Evolutionary conservation across 1,140 invertebrate species (phyloP), one percentile per base, ranked within the genome.

Genomic region (Drosophila guanche): DNA sequence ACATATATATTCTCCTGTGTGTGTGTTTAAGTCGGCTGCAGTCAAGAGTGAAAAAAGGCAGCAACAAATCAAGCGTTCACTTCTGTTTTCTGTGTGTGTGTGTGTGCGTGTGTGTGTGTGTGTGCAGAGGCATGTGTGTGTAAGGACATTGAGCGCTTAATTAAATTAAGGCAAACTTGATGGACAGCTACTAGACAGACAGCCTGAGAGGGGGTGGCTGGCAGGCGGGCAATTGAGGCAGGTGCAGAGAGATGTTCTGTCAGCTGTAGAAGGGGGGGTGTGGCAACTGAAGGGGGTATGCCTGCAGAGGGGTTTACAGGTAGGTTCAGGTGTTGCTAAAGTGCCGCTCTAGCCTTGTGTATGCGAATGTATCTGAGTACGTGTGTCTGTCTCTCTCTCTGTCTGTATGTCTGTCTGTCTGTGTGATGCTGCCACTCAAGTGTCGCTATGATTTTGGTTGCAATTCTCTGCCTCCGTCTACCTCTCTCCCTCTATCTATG

Each of bases 91-190:
- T 58, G 56, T 54, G 29, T 33, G 50, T 37, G 16, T 27, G 14
- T 40, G 40, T 51, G 45, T 66, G 60, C 59, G 33, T 22, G 46
- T 48, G 51, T 69, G 33, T 54, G 43, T 53, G 51, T 77, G 73
- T 68, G 48, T 59, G 33, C 33, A 37, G 33, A 37, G 33, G 33
- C 4, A 37, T 37, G 33, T 50, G 72, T 47, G 74, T 45, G 72
- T 76, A 77, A 86, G 83, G 83, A 86, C 78, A 83, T 86, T 86
- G 83, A 86, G 83, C 78, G 83, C 83, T 83, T 88, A 86, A 86
- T 86, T 86, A 83, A 86, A 86, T 86, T 86, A 86, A 88, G 83
- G 70, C 66, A 79, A 73, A 51, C 83, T 88, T 86, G 83, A 86
- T 86, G 83, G 83, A 88, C 83, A 88, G 83, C 78, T 86, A 86